A percentile compares a stretch with the other conserved stretches of the same genome.
Conservation (phyloP, 2,113 vertebrate genomes). For the Barbus barbus region DNA sequence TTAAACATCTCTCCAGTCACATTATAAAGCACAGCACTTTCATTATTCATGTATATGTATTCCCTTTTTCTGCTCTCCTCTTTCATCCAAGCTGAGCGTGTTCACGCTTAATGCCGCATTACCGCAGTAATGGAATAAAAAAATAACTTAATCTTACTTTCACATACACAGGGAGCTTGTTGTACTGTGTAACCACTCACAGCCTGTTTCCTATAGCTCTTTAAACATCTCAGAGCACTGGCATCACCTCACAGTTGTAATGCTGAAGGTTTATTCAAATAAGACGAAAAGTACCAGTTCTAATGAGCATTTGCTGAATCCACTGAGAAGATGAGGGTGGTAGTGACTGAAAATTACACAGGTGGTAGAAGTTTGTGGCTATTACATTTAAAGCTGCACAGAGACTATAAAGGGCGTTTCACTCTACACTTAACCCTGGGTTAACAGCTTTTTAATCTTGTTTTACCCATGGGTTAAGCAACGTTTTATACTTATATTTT, state of each 20-base stretch:
- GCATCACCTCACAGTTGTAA: background rate
- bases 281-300: background rate
- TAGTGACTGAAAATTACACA: background rate
- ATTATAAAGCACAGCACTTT: conserved; percentile 52
- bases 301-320: background rate
- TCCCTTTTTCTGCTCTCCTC: background rate
- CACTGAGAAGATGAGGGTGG: background rate
- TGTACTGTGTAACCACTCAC: conserved; percentile 9
- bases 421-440: background rate
- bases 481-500: no score
- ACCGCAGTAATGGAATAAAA: conserved; percentile 35
- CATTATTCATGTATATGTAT: conserved; percentile 46
- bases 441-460: background rate
- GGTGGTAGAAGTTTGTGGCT: background rate
- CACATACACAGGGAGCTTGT: background rate
- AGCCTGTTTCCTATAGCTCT: conserved; percentile 2
- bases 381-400: background rate
- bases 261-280: conserved; percentile 9
- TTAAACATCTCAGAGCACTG: background rate
- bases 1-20: conserved; percentile 59
- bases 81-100: conserved; percentile 13
- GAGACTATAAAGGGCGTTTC: background rate
- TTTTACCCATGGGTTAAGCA: background rate
- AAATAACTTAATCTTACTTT: conserved; percentile 26
- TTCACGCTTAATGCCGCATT: conserved; percentile 22